phyloP scores from a whole-genome alignment of 2,797 vertebrate species.

The Propithecus perrieri region DNA sequence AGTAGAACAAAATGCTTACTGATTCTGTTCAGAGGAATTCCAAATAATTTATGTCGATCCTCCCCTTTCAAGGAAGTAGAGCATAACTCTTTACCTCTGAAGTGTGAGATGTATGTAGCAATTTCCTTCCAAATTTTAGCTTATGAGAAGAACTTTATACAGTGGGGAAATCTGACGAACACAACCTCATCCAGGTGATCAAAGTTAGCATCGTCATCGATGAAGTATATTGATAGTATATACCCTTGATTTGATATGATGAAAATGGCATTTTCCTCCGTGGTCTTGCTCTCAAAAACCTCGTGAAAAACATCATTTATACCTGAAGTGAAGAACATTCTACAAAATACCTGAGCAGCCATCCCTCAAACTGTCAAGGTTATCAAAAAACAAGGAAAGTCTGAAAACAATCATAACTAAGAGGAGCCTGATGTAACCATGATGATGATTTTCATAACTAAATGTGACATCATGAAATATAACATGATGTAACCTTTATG shows the following conservation, averaged over 20 bases:
- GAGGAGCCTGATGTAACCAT: neutral
- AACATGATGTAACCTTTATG: neutral
- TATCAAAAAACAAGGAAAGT: neutral
- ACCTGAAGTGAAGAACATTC: neutral
- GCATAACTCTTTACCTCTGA: neutral
- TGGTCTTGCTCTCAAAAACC: neutral
- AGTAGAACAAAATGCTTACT: neutral
- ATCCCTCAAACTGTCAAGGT: neutral
- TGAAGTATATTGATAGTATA: neutral
- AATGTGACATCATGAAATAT: neutral
- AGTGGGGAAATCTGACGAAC: neutral
- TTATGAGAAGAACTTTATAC: neutral
- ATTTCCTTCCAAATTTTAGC: neutral
- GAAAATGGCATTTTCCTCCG: neutral
- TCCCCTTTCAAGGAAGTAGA: neutral
- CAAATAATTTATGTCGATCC: neutral
- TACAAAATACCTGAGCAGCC: neutral
- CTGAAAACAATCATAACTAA: neutral
- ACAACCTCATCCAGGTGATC: neutral
- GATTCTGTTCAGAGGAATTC: neutral
- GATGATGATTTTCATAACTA: neutral
- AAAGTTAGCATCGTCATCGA: neutral
- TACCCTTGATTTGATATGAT: neutral
- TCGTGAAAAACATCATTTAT: neutral
- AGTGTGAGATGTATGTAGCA: neutral